Percentiles rank a stretch among this genome's conserved stretches.
These are phyloP conservation scores for Lepidonotus clava DNA, from an alignment of 2,888 invertebrate species.

Conservation along the genomic window DNA sequence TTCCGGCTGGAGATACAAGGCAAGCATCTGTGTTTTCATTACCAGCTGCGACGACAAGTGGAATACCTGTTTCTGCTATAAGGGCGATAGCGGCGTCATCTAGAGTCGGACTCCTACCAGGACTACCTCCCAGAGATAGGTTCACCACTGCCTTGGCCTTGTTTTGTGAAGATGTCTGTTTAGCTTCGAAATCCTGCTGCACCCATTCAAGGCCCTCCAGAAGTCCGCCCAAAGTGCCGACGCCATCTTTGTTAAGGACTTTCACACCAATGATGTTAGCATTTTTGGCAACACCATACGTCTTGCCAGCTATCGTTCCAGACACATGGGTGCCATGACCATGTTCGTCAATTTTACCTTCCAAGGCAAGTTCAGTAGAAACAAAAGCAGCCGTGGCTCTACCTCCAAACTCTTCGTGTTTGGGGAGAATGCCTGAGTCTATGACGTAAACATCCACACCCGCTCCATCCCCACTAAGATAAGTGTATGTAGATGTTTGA, in stretches of 20 bases:
- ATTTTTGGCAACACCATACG: constrained; percentile 56
- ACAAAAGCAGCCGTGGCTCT: constrained; percentile 30
- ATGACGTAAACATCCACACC: constrained; percentile 57
- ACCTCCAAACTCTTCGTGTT: constrained; percentile 54
- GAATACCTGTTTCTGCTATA: constrained; percentile 36
- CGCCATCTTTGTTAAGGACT: constrained; percentile 55
- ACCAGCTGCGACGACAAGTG: constrained; percentile 52
- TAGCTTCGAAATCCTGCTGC: constrained; percentile 14
- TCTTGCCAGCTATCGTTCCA: constrained; percentile 55
- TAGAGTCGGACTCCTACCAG: constrained; percentile 1
- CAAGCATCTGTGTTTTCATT: constrained; percentile 53
- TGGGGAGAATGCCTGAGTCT: constrained; percentile 50
- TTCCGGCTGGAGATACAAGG: constrained; percentile 30
- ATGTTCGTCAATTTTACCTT: constrained; percentile 38
- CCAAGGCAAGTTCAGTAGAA: not conserved
- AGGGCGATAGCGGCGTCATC: constrained; percentile 54
- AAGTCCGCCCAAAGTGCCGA: constrained; percentile 24
- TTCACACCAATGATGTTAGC: constrained; percentile 55
- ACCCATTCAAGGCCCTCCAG: constrained; percentile 54
- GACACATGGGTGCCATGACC: constrained; percentile 59
- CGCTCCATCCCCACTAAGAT: constrained; percentile 21
- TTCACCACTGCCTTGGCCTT: constrained; percentile 45
- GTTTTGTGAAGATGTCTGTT: not conserved
- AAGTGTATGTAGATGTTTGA: not conserved
- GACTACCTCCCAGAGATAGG: constrained; percentile 42